Evolutionary conservation across 2,888 invertebrate species (phyloP), one percentile per base, ranked within the genome.

Genomic region (Macrophya alboannulata): DNA sequence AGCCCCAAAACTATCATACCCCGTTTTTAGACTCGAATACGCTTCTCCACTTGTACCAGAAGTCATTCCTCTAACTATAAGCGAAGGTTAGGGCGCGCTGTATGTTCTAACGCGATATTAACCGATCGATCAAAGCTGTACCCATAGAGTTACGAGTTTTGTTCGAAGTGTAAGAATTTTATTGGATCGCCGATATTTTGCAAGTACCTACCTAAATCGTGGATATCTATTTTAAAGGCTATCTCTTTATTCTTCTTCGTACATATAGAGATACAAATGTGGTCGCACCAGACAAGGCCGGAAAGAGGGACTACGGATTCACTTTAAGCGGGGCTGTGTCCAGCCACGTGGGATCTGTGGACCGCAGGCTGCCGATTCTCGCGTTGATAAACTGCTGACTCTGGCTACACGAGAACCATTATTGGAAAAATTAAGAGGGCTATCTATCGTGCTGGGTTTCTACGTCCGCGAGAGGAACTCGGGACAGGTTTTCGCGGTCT

Each of bases 341-440:
- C 77, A 51, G 55, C 77, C 77, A 77, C 77, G 77, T 9, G 6
- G 25, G 31, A 55, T n/a, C n/a, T 31, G 15, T 65, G 81, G 81
- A 81, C 81, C 87, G 86, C 87, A 86, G 88, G 86, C 89, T 87
- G 86, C 81, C 87, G 87, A 88, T 87, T 86, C 84, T 82, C 84
- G 88, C 85, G 89, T 89, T 90, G 90, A 91, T 90, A 90, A 91
- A 91, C 89, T 90, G 89, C 88, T 91, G 89, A 89, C 88, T 88
- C 89, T 89, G 84, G 85, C 88, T 89, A 88, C 88, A 88, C 86
- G 86, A 87, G 87, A 85, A 86, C 90, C 90, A 90, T 91, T 91
- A 91, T 91, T 91, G 91, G 90, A 90, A 90, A 91, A 91, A 91
- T 91, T 90, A 91, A 91, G 91, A 90, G 91, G 89, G 89, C 90